A percentile compares a stretch with the other conserved stretches of the same genome.
Evolutionary conservation across 2,797 vertebrate species (phyloP).

Genomic region (Mormyrops boulengeri): DNA sequence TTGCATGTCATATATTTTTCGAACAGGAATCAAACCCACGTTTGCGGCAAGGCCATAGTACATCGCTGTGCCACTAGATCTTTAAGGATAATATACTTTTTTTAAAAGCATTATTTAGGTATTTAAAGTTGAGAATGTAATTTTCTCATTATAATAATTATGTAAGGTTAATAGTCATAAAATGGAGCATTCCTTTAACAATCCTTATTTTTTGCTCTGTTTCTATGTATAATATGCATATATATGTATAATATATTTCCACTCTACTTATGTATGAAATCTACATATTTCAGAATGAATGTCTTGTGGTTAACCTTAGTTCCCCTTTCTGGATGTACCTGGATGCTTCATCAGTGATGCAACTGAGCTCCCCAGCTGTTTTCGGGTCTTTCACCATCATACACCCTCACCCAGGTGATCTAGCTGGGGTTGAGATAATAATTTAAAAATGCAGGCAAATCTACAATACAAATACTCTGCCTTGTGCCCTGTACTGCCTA

Average conservation of each 20-base stretch:
- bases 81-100: background rate
- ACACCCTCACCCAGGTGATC: background rate
- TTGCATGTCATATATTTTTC: background rate
- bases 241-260: background rate
- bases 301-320: background rate
- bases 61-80: background rate
- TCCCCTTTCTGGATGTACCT: background rate
- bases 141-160: background rate
- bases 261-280: background rate
- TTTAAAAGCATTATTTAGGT: background rate
- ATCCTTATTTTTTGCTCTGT: background rate
- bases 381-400: background rate
- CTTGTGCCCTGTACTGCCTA: background rate
- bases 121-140: background rate
- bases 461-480: background rate
- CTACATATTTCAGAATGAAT: slow-evolving; percentile 3
- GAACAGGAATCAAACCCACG: background rate
- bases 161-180: background rate
- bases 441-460: background rate
- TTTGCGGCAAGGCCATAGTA: background rate
- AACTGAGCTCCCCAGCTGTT: background rate
- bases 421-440: background rate
- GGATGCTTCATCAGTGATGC: background rate
- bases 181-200: background rate
- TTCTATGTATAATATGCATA: background rate